Evolutionary conservation across 2,888 invertebrate genomes (phyloP), one percentile per base, ranked within the genome.

Genomic region (Odontothrips loti): DNA sequence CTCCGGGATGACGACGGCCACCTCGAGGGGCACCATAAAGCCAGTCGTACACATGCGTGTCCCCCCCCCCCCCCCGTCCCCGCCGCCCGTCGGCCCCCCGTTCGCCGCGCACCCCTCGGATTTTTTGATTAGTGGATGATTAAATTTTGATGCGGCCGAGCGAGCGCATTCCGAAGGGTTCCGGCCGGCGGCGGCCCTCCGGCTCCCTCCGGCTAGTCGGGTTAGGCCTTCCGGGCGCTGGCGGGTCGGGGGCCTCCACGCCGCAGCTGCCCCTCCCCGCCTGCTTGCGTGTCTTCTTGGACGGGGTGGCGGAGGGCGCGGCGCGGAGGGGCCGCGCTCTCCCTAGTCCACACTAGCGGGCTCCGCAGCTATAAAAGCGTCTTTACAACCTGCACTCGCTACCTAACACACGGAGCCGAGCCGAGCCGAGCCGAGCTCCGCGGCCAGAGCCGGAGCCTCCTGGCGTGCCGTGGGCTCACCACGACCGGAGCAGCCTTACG

Each of bases 91-190:
- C 68, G 12, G 34, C 34, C 34, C 34, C 34, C 34, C 34, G 34
- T 43, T 43, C 34, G 34, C 34, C 34, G 34, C 34, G 34, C 34
- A 43, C 34, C 68, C 68, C 68, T 27, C 27, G 23, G 27, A 23
- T 75, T 75, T 75, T 75, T 75, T 75, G 23, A 75, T 75, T 75
- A 75, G 68, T 23, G 68, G 68, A 27, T 27, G 23, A 75, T 75
- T 75, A 75, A 75, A 75, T 12, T 75, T 75, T 75, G 68, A 75
- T 75, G 68, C 58, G 20, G 58, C 58, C 58, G 20, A 15, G 58
- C 34, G 58, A 58, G 15, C 58, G 58, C 23, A 75, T 58, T 58
- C 58, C 23, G 27, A 58, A 58, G 58, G 58, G 58, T 58, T 43
- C 34, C 34, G 34, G 34, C 34, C 34, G 34, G 34, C 34, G 34